These are phyloP conservation scores for Episyrphus balteatus DNA, from an alignment of 1,140 invertebrate species.

Conservation along the genomic window DNA sequence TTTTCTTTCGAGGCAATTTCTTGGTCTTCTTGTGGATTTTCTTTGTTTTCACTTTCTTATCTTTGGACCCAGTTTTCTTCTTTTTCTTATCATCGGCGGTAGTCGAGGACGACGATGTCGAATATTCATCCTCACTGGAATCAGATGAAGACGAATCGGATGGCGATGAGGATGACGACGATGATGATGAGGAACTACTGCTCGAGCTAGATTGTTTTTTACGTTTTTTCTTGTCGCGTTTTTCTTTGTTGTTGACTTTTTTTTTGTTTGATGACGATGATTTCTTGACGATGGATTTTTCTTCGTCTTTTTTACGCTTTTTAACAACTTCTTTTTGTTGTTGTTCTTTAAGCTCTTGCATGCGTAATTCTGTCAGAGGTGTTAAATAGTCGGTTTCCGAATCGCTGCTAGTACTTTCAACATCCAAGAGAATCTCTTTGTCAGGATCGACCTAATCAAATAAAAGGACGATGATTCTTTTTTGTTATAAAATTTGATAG, in stretches of 20 bases:
- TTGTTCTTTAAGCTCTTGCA: constrained; percentile 51
- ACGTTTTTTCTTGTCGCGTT: constrained; percentile 4
- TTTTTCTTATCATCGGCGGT: constrained; percentile 20
- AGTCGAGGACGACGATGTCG: constrained; percentile 25
- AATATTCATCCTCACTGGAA: constrained; percentile 32
- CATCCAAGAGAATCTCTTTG: constrained; percentile 86
- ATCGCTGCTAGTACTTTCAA: constrained; percentile 90
- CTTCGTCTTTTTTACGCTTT: constrained; percentile 8
- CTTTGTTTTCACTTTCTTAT: too few relatives aligned
- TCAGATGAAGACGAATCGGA: constrained; percentile 16
- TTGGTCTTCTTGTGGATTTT: too few relatives aligned
- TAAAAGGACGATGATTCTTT: not conserved
- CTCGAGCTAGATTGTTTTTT: constrained; percentile 18
- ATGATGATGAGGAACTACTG: constrained; percentile 7
- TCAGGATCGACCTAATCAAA: constrained; percentile 55
- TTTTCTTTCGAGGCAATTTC: too few relatives aligned
- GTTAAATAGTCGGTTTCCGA: constrained; percentile 71
- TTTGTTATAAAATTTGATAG: too few relatives aligned
- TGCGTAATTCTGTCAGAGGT: constrained; percentile 65
- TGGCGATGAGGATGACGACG: constrained; percentile 8
- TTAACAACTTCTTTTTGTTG: constrained; percentile 4
- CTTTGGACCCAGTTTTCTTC: too few relatives aligned
- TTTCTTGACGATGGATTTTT: constrained; percentile 8
- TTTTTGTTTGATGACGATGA: constrained; percentile 7
- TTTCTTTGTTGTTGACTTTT: constrained; percentile 9